phyloP scores from a whole-genome alignment of 2,888 invertebrate genomes.

The Orchesellides sinensis region DNA sequence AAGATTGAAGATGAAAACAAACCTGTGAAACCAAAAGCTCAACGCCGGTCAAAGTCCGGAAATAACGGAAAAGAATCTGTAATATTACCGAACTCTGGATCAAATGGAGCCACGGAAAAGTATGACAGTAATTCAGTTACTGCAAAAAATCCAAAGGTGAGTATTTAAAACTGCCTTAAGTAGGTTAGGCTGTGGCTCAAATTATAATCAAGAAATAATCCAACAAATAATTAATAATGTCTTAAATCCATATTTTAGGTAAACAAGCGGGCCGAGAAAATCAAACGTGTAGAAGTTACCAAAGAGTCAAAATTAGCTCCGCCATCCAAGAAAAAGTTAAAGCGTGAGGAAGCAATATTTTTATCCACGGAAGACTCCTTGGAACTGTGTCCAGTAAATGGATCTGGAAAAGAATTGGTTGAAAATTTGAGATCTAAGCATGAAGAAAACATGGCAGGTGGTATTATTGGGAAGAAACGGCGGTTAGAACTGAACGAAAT shows the following conservation, averaged over 20 bases:
- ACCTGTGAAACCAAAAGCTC: background rate
- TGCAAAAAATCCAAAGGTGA: constrained; percentile 6
- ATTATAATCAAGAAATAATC: too few species aligned
- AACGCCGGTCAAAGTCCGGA: background rate
- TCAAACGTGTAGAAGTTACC: background rate
- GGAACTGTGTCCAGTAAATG: background rate
- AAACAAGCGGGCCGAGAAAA: constrained; percentile 14
- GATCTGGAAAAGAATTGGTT: background rate
- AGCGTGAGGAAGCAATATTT: constrained; percentile 24
- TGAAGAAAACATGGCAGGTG: background rate
- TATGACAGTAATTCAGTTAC: background rate
- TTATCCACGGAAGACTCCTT: background rate
- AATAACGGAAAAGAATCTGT: constrained; percentile 21
- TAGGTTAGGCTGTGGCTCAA: too few species aligned
- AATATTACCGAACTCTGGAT: background rate
- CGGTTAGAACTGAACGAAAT: constrained; percentile 21
- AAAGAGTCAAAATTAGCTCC: constrained; percentile 18
- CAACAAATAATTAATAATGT: too few species aligned
- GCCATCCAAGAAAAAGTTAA: constrained; percentile 30
- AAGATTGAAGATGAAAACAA: background rate
- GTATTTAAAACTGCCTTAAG: background rate
- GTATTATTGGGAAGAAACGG: constrained; percentile 14
- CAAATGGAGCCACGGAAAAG: background rate
- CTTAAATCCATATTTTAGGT: constrained; percentile 1
- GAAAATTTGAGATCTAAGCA: background rate